Base-by-base conservation (phyloP, 1,140 invertebrate genomes). In the Zelostemma sp. region DNA sequence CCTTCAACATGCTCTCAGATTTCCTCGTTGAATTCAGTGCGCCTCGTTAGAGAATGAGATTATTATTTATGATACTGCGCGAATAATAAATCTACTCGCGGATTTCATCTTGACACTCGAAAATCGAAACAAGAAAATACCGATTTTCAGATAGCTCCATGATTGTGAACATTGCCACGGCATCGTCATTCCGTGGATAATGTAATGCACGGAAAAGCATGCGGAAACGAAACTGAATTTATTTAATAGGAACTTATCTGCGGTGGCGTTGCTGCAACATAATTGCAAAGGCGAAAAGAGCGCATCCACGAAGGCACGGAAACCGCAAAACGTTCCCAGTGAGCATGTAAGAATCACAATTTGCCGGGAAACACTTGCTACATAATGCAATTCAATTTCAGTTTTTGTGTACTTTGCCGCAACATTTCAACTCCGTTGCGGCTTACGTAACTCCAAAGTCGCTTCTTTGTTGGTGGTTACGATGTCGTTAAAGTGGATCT, bases 321-420 rank as follows among this genome's bases (percentile, higher is more conserved):
- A 35, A 35, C 33, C 33, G 33, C 33, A 35, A 35, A 35, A 35
- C 33, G 5, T 1, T 35, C 11, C n/a, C 33, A 35, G 33, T n/a
- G 33, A 35, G n/a, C 33, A 35, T 35, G 33, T 35, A 35, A 35
- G 33, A 35, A 35, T 35, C 33, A 8, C 21, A 2, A 35, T 35
- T n/a, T n/a, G 33, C 33, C 33, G 11, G 33, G n/a, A 35, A 35
- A 35, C 33, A 35, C 11, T 35, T 9, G 1, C 33, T 35, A 9
- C 6, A 35, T n/a, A 35, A 35, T 35, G 33, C 33, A 35, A 35
- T 35, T 35, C 33, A 35, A 35, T 35, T 35, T 35, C 33, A 35
- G 33, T 35, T 35, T 35, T 35, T n/a, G n/a, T 35, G 33, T 35
- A 25, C 21, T 8, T 25, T 3, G 21, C 21, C n/a, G 25, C 25